Percentiles rank a stretch among this genome's conserved stretches.
Evolutionary conservation across 2,888 invertebrate species (phyloP).

Genomic region (Ormyrus pomaceus): DNA sequence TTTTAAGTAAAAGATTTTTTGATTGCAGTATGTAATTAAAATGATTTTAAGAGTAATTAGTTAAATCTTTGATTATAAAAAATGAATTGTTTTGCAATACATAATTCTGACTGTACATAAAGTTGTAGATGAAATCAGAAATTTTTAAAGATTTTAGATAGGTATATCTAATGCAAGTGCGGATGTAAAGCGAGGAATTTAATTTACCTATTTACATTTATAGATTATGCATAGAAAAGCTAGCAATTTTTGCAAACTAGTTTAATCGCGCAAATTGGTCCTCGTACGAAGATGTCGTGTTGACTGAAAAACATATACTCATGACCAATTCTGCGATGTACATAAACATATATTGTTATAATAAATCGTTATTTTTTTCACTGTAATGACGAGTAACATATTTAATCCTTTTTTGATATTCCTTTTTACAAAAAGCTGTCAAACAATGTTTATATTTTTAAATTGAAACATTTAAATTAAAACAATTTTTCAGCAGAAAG

Average conservation of each 20-base stretch:
- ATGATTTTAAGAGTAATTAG: conserved; percentile 28
- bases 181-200: conserved; percentile 12
- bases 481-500: too few species aligned
- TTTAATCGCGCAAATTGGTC: conserved; percentile 42
- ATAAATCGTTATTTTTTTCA: conserved; percentile 49
- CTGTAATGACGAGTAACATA: not conserved
- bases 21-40: not conserved
- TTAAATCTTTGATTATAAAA: conserved; percentile 2
- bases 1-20: too few species aligned
- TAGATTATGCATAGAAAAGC: conserved; percentile 27
- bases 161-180: not conserved
- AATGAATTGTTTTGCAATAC: conserved; percentile 20
- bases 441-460: too few species aligned
- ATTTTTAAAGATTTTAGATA: conserved; percentile 22
- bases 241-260: conserved; percentile 33
- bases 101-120: conserved; percentile 31
- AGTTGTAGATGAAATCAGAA: not conserved
- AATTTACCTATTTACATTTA: conserved; percentile 31
- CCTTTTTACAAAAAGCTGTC: too few species aligned
- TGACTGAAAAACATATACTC: conserved; percentile 45
- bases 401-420: too few species aligned
- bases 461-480: too few species aligned
- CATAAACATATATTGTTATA: conserved; percentile 47
- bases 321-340: conserved; percentile 35
- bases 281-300: conserved; percentile 14